Evolutionary conservation across 2,797 vertebrate species (phyloP), one percentile per base, ranked within the genome.

Genomic region (Eremophila alpestris): DNA sequence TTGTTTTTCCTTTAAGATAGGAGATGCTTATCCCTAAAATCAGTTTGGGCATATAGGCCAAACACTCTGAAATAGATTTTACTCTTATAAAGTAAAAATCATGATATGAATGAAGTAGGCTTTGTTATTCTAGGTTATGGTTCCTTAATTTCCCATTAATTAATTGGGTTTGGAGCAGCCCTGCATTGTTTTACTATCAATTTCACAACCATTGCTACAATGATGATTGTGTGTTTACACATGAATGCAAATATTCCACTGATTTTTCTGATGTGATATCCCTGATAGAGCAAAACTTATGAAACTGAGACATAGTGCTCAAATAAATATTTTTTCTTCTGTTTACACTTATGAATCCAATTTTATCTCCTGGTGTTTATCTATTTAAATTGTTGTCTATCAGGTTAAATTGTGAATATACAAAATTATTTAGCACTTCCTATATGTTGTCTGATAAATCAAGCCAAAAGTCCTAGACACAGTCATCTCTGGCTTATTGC

Each of bases 401-500:
- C 26, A 55, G 19, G 49, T 60, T 70, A 88, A 5, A 22, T 45
- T 54, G 0, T 5, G 3, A 54, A 58, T 63, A 58, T 20, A 36
- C 5, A n/a, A 6, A 43, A n/a, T 68, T 76, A 49, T 75, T 80
- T 76, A 63, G 14, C 7, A 18, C 22, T 68, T 80, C 5, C 2
- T 55, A 23, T 26, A 22, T 67, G 21, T 73, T 79, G 1, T 68
- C 15, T 46, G 20, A 59, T n/a, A 90, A 73, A 11, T 16, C 20
- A 41, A 45, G 14, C 5, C 55, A 30, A 63, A 90, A 64, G 10
- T 63, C 22, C 30, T 69, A 3, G 49, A 69, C 20, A 46, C 5
- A 10, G 7, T 63, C 18, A 48, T 19, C 2, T 0, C 0, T 63
- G 21, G 60, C 13, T 54, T 54, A 46, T 0, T 51, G 26, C 24